A percentile compares a stretch with the other conserved stretches of the same genome.
Conservation (phyloP, 2,797 vertebrate genomes). For the Poliocrania exsul region DNA sequence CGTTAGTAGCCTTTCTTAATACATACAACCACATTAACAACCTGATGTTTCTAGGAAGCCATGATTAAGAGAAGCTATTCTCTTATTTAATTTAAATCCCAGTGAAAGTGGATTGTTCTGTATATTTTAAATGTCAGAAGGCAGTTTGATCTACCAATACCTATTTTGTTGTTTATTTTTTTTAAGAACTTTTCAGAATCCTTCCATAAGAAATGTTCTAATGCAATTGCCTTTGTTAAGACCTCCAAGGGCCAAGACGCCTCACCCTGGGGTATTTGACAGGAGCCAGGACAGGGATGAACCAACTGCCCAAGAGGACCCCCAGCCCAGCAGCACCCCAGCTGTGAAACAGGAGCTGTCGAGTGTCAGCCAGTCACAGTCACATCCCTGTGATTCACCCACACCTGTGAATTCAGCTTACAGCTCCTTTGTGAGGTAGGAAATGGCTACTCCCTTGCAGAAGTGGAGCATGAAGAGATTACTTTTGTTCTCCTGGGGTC, state of each 20-base stretch:
- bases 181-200: not conserved
- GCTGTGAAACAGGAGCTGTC: not conserved
- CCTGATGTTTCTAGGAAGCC: not conserved
- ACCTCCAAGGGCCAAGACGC: not conserved
- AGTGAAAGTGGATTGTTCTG: not conserved
- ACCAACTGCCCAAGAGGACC: not conserved
- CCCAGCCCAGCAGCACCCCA: not conserved
- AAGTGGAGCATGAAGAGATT: not conserved
- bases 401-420: not conserved
- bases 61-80: not conserved
- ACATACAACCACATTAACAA: not conserved
- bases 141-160: not conserved
- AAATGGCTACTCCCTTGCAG: not conserved
- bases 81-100: not conserved
- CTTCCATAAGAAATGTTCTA: not conserved
- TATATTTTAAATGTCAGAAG: not conserved
- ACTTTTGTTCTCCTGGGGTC: not conserved
- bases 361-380: not conserved
- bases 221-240: not conserved
- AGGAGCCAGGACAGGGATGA: not conserved
- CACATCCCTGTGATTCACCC: not conserved
- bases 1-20: not conserved
- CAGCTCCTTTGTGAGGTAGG: constrained; percentile 17
- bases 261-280: not conserved
- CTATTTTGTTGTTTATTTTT: not conserved